Evolutionary conservation across 2,797 vertebrate species (phyloP), one percentile per base, ranked within the genome.

Genomic region (Poecilia velifera): DNA sequence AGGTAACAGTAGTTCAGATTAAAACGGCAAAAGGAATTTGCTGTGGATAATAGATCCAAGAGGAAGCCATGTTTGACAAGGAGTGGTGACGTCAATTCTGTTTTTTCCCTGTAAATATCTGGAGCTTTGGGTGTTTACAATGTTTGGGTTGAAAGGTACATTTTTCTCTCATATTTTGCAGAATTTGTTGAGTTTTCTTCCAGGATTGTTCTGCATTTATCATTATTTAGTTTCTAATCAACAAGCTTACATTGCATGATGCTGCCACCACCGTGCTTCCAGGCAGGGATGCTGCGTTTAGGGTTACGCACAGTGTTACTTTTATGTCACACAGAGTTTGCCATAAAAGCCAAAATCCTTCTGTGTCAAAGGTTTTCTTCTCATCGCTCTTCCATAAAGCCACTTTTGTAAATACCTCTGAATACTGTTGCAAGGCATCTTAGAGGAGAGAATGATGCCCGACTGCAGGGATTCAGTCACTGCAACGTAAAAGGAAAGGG

Each of bases 391-490:
- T 62, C 28, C 13, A 62, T 31, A 34, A 31, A 31, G 31, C 6
- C 31, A n/a, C 28, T 31, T 34, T 62, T 14, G 59, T 34, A 25
- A 9, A 53, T 53, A 10, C 1, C 7, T 59, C n/a, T n/a, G 84
- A 74, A 81, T 64, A 18, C 64, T 68, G 22, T 41, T 68, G 36
- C 64, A 68, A 68, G 36, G 64, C 64, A 41, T 22, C 5, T 20
- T 25, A 25, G 22, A 25, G 36, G 36, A 68, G 64, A 22, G 20
- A 20, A 68, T 3, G 36, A 68, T 41, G 62, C 76, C 80, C 76
- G 84, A 53, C 79, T 89, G 85, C 78, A 89, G 81, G 43, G 73
- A 83, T 82, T 81, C 71, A 84, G 72, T 64, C 80, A 82, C 87
- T 85, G 84, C 82, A 82, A 55, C 41, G 57, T 74, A 59, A 41